Base-by-base conservation (phyloP, 2,888 invertebrate species). In the Diaprepes abbreviatus region DNA sequence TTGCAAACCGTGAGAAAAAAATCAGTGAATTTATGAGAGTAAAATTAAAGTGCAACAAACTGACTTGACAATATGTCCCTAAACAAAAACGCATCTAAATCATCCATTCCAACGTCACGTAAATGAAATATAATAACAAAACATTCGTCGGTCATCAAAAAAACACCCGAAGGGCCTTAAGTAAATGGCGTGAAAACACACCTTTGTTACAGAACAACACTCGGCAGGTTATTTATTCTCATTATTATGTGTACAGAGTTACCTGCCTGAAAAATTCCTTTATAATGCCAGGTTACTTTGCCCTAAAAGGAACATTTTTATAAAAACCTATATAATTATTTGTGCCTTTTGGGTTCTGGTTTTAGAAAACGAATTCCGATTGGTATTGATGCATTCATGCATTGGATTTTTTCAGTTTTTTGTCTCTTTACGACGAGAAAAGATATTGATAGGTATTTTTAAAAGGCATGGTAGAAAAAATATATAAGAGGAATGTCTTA, bases 201-300 rank as follows among this genome's bases (percentile, higher is more conserved):
- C 57, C 57, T 57, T 57, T 57, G 36, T 57, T 57, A 38, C 16
- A 36, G 24, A 38, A 24, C 21, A 24, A 14, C 24, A 14, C 57
- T 57, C 24, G 6, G 38, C 57, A 57, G 57, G 57, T 57, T 57
- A 57, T 38, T 57, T 57, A 36, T 24, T 21, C 38, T 57, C 33
- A 38, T 57, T 57, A 38, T 57, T 57, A 57, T 38, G 24, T 48
- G 17, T 14, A 57, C 33, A 38, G 21, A 57, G 57, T 21, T 57
- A 57, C 57, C 57, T 57, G 57, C 21, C 24, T 17, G 14, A n/a
- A 57, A 50, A 57, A 57, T 57, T 57, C 38, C 12, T 57, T 38
- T 57, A 38, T 57, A 57, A 38, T 57, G 19, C 24, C 57, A 36
- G 57, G 57, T 57, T 57, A 38, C 24, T 38, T 24, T 38, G 28